Evolutionary conservation across 2,113 vertebrate genomes (phyloP), one percentile per base, ranked within the genome.

Genomic region (Clarias gariepinus): DNA sequence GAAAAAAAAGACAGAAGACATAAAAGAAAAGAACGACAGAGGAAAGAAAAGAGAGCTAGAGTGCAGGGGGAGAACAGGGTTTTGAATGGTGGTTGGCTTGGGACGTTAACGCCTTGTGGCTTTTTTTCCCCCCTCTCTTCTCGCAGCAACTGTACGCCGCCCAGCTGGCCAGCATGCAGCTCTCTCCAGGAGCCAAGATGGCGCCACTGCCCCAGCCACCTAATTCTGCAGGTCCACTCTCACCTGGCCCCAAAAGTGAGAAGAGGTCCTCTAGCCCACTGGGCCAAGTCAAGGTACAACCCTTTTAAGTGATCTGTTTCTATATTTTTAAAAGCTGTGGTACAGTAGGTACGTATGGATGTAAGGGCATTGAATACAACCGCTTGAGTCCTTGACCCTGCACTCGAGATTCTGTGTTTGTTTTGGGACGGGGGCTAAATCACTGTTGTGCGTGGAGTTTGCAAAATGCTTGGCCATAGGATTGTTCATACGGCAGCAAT

Each of bases 141-240:
- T 96, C 94, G 89, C 96, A 99, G 98, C 98, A 99, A 95, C 96
- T 99, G 93, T 99, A 99, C 90, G 97, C 98, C 82, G 97, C 98
- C 94, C 98, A 99, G 94, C 95, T 99, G 93, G 97, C 98, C 96
- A 98, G 96, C 96, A 99, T 99, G 98, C 98, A 99, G 94, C 96
- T 98, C 94, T 99, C 98, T 94, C 98, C 98, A 90, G 97, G 98
- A 95, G 96, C 97, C 95, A 99, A 99, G 95, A 98, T 99, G 96
- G 96, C 97, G 86, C 96, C 96, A 36, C 96, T 97, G 92, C 97
- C 97, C 86, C 98, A 99, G 94, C 94, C 96, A 87, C 95, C 96
- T 92, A 98, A 96, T 92, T 93, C 96, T 0, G 95, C 96, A 83
- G 98, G 97, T 90, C 95, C 97, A 84, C 96, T 98, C 90, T 99